Evolutionary conservation across 64 coral and sea anemone genomes (phyloP).

Genomic region (Montipora sp.): DNA sequence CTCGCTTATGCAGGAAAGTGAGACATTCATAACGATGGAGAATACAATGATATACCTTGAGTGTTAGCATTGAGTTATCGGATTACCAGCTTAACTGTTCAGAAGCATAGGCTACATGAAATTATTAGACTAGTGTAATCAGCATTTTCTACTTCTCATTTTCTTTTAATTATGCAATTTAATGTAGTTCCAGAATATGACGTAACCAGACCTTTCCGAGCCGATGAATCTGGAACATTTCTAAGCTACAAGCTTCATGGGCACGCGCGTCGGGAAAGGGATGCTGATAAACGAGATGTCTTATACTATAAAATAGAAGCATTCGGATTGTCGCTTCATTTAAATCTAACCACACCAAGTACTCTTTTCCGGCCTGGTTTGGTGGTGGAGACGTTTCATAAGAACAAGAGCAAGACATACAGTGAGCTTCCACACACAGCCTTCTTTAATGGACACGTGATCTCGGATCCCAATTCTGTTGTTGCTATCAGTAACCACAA

Average conservation of each 20-base stretch:
- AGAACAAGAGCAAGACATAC: slow-evolving; percentile 45
- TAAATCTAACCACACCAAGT: slow-evolving; percentile 43
- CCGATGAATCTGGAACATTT: slow-evolving; percentile 50
- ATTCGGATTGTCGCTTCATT: slow-evolving; percentile 56
- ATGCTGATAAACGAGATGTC: not conserved
- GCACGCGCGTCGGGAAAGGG: slow-evolving; percentile 37
- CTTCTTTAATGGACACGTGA: slow-evolving; percentile 56
- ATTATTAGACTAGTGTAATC: not conserved
- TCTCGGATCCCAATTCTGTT: slow-evolving; percentile 50
- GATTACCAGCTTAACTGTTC: not conserved
- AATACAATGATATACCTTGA: no score
- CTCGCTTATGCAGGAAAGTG: no score
- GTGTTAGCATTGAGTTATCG: no score
- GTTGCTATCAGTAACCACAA: slow-evolving; percentile 48
- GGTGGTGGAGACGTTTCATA: slow-evolving; percentile 47
- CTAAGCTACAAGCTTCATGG: slow-evolving; percentile 53
- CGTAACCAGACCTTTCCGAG: slow-evolving; percentile 53
- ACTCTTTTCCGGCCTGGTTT: not conserved
- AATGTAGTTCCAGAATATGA: slow-evolving; percentile 66
- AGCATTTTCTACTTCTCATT: not conserved
- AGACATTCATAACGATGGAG: no score
- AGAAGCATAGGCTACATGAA: not conserved
- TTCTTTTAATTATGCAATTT: not conserved
- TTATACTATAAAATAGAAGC: slow-evolving; percentile 60
- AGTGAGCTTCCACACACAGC: not conserved